Conservation (phyloP, 2,888 invertebrate species). For the Orthonevra nobilis region DNA sequence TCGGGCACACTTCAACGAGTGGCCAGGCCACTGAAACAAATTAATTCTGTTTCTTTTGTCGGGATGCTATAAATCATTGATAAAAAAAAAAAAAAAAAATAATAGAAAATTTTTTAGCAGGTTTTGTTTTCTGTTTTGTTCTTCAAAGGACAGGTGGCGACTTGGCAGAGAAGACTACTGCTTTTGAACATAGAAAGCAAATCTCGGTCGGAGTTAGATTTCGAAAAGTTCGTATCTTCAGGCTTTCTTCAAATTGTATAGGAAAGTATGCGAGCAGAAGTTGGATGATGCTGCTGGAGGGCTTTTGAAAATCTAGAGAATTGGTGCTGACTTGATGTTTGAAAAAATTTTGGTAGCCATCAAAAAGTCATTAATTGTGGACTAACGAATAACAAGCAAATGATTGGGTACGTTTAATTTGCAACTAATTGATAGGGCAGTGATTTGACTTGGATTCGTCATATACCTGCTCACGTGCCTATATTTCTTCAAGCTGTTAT, state of each 20-base stretch:
- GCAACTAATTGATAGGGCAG: conserved; percentile 53
- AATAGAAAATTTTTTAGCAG: neutral
- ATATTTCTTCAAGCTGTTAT: conserved; percentile 6
- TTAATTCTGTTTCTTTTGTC: conserved; percentile 64
- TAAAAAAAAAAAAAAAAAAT: conserved; percentile 35
- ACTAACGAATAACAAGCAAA: conserved; percentile 55
- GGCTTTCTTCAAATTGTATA: conserved; percentile 46
- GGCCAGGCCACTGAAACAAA: conserved; percentile 65
- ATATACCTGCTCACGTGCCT: neutral
- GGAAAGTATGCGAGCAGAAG: neutral
- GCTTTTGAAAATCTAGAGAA: conserved; percentile 24
- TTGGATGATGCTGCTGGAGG: conserved; percentile 52
- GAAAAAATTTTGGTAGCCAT: conserved; percentile 50
- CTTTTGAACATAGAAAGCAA: conserved; percentile 36
- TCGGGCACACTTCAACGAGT: conserved; percentile 62
- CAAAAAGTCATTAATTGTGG: conserved; percentile 67
- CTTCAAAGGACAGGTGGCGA: conserved; percentile 57
- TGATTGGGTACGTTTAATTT: conserved; percentile 60
- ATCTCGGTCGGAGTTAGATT: conserved; percentile 46
- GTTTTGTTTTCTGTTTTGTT: conserved; percentile 1
- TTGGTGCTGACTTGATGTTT: conserved; percentile 21
- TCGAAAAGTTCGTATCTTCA: conserved; percentile 37
- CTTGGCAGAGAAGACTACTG: conserved; percentile 42
- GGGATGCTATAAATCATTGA: conserved; percentile 66
- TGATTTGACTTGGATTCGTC: conserved; percentile 37